Evolutionary conservation across 1,140 invertebrate species (phyloP).

Genomic region (Drosophila bocki): DNA sequence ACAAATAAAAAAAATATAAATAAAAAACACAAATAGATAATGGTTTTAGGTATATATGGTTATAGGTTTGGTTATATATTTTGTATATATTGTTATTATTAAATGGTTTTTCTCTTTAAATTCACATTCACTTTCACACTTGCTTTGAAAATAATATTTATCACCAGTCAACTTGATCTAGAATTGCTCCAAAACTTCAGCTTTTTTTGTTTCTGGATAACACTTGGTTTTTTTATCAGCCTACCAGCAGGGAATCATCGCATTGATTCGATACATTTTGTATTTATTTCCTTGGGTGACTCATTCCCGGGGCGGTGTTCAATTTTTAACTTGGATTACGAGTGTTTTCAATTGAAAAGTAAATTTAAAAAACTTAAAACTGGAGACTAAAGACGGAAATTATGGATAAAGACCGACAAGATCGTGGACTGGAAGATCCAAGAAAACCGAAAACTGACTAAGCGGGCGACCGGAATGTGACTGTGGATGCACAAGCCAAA

Average conservation of each 20-base stretch:
- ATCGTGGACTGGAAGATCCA: neutral
- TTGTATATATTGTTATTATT: neutral
- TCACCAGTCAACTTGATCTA: neutral
- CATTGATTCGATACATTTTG: slow-evolving; percentile 66
- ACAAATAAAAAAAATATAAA: neutral
- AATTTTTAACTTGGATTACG: neutral
- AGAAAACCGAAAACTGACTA: slow-evolving; percentile 47
- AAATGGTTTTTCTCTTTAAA: neutral
- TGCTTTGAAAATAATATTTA: no score
- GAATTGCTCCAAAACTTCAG: no score
- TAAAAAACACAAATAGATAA: neutral
- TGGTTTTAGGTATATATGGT: neutral
- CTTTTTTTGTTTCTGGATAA: no score
- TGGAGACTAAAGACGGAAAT: neutral
- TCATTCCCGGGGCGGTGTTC: slow-evolving; percentile 47
- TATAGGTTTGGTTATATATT: neutral
- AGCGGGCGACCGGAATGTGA: slow-evolving; percentile 48
- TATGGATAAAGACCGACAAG: neutral
- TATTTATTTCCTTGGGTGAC: slow-evolving; percentile 36
- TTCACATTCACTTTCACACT: neutral
- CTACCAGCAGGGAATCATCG: slow-evolving; percentile 73
- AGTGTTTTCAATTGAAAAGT: slow-evolving; percentile 6
- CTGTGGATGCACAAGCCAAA: slow-evolving; percentile 46
- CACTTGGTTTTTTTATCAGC: neutral
- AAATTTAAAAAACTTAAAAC: neutral